Base-by-base conservation (phyloP, 2,113 vertebrate species). In the Forbesichthys papilliferus region DNA sequence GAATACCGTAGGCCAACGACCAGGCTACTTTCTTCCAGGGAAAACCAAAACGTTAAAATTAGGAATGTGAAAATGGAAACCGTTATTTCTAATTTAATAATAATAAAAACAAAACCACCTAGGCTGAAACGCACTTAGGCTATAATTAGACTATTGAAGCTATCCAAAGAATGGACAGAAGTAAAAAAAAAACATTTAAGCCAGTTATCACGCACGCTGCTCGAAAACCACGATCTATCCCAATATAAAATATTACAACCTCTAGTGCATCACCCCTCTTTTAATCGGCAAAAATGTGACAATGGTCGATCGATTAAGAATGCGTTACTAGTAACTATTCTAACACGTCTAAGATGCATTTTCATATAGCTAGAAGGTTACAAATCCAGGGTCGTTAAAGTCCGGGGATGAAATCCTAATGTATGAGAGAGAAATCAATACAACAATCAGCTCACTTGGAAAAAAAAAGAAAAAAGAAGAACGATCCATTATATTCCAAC, bases 181-280 rank as follows among this genome's bases (percentile, higher is more conserved):
- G 36, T 42, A 42, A 14, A 3, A 6, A 13, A 48, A 69, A 5
- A 13, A 6, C 16, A 9, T 14, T 59, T 36, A 36, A 46, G 51
- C 58, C 9, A 16, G 34, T 6, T 9, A 53, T 9, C 61, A 14
- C 33, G 46, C 68, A 11, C 14, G 64, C 53, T 71, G 70, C 69
- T 75, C 68, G 68, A 67, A 75, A 73, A 74, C 64, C 6, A 61
- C 64, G 36, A 47, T 1, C 66, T 70, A 79, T 77, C 73, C 67
- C 69, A 11, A 13, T 11, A 64, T 61, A 80, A 74, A 82, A 76
- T 71, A 83, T 78, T 81, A 78, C 84, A 78, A 69, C 57, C 69
- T 73, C 78, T 79, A 81, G 9, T 11, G 13, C 33, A 11, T 36
- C 11, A 20, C 20, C 54, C 9, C 18, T 20, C 16, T 56, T 60